A percentile compares a stretch with the other conserved stretches of the same genome.
These are phyloP conservation scores for Pseudorhiza aurosa DNA, from an alignment of 30 jellyfish, hydroid and myxozoan genomes.

Conservation along the genomic window DNA sequence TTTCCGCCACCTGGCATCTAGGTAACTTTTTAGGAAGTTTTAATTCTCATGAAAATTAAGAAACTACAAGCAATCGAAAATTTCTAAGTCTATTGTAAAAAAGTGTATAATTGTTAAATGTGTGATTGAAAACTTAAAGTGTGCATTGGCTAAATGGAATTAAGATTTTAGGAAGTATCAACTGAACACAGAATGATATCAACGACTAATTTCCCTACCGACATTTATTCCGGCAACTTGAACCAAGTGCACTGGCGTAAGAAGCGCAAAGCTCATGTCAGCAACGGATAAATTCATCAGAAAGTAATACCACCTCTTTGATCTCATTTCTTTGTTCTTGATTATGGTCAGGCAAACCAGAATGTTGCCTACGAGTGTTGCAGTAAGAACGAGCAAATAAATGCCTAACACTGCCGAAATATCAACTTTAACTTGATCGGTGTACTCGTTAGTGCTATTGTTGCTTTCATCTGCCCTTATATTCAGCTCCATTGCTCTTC, in stretches of 20 bases:
- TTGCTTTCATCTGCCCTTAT: neutral
- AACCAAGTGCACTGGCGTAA: conserved; percentile 31
- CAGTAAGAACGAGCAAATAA: neutral
- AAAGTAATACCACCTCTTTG: conserved; percentile 29
- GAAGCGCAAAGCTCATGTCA: conserved; percentile 31
- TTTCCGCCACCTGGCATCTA: too few relatives aligned
- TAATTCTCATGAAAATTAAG: too few relatives aligned
- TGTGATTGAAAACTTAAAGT: too few relatives aligned
- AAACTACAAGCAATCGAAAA: too few relatives aligned
- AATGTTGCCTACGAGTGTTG: conserved; percentile 22
- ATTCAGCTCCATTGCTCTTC: too few relatives aligned
- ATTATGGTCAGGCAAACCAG: conserved; percentile 13
- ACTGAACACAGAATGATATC: too few relatives aligned
- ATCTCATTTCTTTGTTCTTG: conserved; percentile 22
- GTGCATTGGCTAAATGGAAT: too few relatives aligned
- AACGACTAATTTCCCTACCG: too few relatives aligned
- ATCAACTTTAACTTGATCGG: conserved; percentile 4
- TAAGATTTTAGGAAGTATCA: too few relatives aligned
- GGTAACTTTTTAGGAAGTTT: too few relatives aligned
- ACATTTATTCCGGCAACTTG: conserved; percentile 18
- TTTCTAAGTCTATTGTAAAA: too few relatives aligned
- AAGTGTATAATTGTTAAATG: too few relatives aligned
- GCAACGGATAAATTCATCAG: conserved; percentile 19
- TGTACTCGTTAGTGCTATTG: neutral
- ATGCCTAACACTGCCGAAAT: conserved; percentile 6